Evolutionary conservation across 2,888 invertebrate genomes (phyloP).

Genomic region (Tubulanus polymorphus): DNA sequence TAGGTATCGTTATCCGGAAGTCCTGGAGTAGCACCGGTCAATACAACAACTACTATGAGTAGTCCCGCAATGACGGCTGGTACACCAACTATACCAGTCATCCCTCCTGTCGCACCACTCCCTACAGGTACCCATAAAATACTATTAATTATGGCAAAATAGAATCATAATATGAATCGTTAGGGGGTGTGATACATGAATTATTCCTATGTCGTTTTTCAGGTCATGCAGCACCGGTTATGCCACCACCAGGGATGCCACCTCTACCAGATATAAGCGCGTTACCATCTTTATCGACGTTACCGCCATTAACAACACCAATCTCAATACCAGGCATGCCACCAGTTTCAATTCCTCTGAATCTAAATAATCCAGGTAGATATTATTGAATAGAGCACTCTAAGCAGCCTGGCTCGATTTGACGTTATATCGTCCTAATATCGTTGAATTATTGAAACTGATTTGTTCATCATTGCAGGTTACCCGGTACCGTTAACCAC

Average conservation of each 20-base stretch:
- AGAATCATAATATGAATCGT: no score
- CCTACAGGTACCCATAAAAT: no score
- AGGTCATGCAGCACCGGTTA: background rate
- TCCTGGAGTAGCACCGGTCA: background rate
- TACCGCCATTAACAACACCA: slow-evolving; percentile 23
- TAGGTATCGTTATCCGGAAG: background rate
- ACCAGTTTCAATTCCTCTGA: slow-evolving; percentile 24
- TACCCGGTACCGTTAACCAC: no score
- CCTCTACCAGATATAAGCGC: slow-evolving; percentile 9
- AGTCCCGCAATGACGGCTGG: slow-evolving; percentile 19
- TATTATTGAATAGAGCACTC: no score
- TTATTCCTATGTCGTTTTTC: no score
- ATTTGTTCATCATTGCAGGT: no score
- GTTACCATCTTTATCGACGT: slow-evolving; percentile 23
- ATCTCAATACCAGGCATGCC: slow-evolving; percentile 27
- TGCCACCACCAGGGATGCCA: background rate
- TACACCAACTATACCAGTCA: slow-evolving; percentile 30
- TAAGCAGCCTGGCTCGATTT: no score
- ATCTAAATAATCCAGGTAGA: no score
- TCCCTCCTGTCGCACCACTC: slow-evolving; percentile 14
- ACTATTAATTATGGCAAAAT: no score
- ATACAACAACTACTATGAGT: background rate
- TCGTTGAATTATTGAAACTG: no score
- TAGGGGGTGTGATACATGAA: no score
- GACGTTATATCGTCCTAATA: no score